A percentile compares a stretch with the other conserved stretches of the same genome.
Conservation (phyloP, 2,113 vertebrate species). For the Eublepharis macularius region DNA sequence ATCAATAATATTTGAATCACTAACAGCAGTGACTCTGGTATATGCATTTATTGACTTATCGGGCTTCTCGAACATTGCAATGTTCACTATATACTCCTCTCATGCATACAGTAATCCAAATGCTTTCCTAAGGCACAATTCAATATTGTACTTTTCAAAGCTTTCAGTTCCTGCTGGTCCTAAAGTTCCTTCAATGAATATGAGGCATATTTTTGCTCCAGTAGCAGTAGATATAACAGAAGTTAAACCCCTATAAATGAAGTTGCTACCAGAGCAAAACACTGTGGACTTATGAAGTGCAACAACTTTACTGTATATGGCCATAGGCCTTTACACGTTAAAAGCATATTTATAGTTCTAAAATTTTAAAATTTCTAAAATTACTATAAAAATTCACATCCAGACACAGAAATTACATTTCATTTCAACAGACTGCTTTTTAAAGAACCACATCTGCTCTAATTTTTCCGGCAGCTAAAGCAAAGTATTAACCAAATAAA, state of each 20-base stretch:
- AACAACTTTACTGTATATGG: too few species aligned
- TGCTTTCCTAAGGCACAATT: neutral
- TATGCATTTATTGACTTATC: neutral
- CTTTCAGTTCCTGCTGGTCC: neutral
- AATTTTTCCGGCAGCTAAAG: too few species aligned
- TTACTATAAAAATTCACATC: too few species aligned
- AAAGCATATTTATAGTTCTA: too few species aligned
- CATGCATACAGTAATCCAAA: neutral
- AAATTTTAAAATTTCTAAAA: too few species aligned
- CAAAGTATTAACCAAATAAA: neutral
- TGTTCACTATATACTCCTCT: neutral
- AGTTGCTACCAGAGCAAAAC: neutral
- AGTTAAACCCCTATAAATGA: too few species aligned
- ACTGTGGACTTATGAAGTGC: neutral
- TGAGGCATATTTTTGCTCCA: too few species aligned
- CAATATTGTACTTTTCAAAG: neutral
- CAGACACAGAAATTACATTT: too few species aligned
- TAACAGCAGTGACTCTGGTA: neutral
- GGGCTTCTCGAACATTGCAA: neutral
- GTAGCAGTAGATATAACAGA: too few species aligned
- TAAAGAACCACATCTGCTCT: too few species aligned
- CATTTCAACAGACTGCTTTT: too few species aligned
- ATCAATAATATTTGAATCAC: conserved; percentile 4
- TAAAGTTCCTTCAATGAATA: neutral
- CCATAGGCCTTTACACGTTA: too few species aligned